Conservation (phyloP, 2,888 invertebrate genomes). For the Daptonema setosum region DNA sequence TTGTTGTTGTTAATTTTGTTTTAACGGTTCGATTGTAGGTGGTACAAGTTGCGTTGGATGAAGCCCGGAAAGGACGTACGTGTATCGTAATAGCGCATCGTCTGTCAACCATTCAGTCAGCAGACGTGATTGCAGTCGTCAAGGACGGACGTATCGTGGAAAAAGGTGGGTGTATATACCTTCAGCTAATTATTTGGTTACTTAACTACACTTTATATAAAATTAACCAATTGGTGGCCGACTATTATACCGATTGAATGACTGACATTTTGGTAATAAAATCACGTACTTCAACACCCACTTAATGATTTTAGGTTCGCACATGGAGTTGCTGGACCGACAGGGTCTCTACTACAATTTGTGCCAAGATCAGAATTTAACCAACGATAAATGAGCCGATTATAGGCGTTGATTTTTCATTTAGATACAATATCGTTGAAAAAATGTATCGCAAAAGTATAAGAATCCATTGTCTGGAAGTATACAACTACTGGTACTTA, state of each 20-base stretch:
- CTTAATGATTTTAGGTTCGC: background rate
- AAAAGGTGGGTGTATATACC: too few relatives aligned
- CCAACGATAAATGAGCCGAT: too few relatives aligned
- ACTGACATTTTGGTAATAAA: too few relatives aligned
- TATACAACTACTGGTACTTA: too few relatives aligned
- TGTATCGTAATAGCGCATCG: conserved; percentile 16
- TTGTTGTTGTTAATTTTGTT: background rate
- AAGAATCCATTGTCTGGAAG: too few relatives aligned
- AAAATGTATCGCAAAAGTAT: too few relatives aligned
- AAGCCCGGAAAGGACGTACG: conserved; percentile 12
- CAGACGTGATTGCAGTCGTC: background rate
- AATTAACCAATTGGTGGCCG: background rate
- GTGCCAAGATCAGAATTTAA: background rate
- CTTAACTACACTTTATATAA: background rate
- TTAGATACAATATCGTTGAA: too few relatives aligned
- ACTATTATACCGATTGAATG: background rate
- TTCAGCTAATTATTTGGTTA: background rate
- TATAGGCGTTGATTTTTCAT: too few relatives aligned
- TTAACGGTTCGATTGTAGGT: conserved; percentile 1
- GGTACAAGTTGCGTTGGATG: conserved; percentile 13
- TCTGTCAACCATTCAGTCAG: conserved; percentile 13
- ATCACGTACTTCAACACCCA: too few relatives aligned
- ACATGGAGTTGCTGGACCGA: background rate
- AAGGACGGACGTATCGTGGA: background rate
- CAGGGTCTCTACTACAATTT: background rate